These are phyloP conservation scores for Tachina lurida DNA, from an alignment of 2,888 invertebrate species.

Conservation along the genomic window DNA sequence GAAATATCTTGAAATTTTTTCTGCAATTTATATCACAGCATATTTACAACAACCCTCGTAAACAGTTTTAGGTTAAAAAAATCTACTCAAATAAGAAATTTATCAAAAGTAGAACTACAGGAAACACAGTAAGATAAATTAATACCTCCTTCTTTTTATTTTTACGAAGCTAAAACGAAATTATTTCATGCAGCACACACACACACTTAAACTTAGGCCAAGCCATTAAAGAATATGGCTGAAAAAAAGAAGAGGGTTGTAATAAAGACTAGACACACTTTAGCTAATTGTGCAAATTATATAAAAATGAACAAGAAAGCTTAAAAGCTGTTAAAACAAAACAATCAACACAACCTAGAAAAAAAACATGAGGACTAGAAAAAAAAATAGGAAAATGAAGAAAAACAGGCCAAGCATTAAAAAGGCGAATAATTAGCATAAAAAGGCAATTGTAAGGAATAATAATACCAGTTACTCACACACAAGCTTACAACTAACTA, in stretches of 20 bases:
- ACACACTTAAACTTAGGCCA: not conserved
- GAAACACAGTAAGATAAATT: conserved; percentile 57
- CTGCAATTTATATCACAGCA: too few relatives aligned
- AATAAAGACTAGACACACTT: conserved; percentile 72
- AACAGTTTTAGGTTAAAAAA: conserved; percentile 21
- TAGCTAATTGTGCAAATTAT: conserved; percentile 74
- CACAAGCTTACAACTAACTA: not conserved
- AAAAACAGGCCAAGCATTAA: conserved; percentile 69
- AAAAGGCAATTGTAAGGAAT: conserved; percentile 64
- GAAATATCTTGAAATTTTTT: too few relatives aligned
- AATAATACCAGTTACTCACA: conserved; percentile 38
- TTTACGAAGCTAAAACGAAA: conserved; percentile 10
- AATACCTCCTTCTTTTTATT: not conserved
- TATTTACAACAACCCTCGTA: conserved; percentile 7
- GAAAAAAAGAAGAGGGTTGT: conserved; percentile 25
- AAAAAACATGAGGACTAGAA: not conserved
- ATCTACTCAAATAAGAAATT: not conserved
- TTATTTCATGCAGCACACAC: not conserved
- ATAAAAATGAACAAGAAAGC: conserved; percentile 31
- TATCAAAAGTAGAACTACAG: conserved; percentile 24
- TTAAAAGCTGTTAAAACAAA: conserved; percentile 62
- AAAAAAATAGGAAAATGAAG: conserved; percentile 17
- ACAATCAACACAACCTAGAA: conserved; percentile 59
- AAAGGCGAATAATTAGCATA: conserved; percentile 72
- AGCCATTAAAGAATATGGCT: not conserved